Evolutionary conservation across 2,888 invertebrate species (phyloP).

Genomic region (Polydesmus complanatus): DNA sequence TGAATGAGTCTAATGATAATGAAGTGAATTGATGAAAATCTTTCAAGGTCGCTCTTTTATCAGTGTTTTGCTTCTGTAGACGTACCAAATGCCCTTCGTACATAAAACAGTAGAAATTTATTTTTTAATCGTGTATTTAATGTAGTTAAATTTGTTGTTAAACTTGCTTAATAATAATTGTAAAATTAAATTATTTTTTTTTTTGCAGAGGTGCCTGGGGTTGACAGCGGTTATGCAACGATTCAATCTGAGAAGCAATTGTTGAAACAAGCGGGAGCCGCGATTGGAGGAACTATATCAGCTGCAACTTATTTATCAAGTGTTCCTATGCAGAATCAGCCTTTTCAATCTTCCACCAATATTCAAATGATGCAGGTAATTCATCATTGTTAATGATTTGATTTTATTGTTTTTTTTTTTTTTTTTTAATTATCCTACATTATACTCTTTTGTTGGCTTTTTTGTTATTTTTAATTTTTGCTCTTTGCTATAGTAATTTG

Average conservation of each 20-base stretch:
- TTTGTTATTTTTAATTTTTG: neutral
- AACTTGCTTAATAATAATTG: neutral
- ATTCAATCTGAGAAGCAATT: conserved; percentile 23
- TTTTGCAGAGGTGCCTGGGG: conserved; percentile 21
- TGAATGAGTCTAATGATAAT: no score
- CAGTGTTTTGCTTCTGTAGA: neutral
- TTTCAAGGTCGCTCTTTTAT: neutral
- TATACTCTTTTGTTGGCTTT: neutral
- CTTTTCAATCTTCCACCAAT: no score
- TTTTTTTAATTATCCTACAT: neutral
- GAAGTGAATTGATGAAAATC: no score
- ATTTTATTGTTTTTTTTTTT: no score
- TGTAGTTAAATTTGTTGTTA: no score
- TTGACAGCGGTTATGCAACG: conserved; percentile 28
- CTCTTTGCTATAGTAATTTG: neutral
- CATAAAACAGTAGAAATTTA: neutral
- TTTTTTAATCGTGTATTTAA: no score
- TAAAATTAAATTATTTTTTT: conserved; percentile 1
- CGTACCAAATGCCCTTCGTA: neutral
- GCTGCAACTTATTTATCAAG: neutral
- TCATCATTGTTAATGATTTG: neutral
- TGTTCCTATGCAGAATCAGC: neutral
- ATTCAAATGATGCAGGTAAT: conserved; percentile 4
- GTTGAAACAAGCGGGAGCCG: conserved; percentile 11
- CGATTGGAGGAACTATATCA: neutral